A percentile compares a stretch with the other conserved stretches of the same genome.
phyloP scores from a whole-genome alignment of 1,140 invertebrate genomes.

The Heliconius melpomene region DNA sequence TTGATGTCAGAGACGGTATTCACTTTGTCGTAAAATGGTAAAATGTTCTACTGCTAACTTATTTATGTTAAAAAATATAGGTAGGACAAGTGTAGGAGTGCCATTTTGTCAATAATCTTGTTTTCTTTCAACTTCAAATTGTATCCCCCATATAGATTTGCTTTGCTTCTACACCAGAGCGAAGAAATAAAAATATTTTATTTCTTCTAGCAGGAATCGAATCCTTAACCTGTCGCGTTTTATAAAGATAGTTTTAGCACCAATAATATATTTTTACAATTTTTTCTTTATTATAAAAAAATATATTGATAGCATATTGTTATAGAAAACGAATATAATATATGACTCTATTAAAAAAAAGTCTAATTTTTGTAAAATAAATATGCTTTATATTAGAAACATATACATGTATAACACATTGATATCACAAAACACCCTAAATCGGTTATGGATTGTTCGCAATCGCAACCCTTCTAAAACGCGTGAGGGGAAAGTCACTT shows the following conservation, averaged over 20 bases:
- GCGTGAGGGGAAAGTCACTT: slow-evolving; percentile 13
- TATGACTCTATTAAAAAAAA: not conserved
- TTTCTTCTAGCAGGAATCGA: no score
- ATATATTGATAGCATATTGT: no score
- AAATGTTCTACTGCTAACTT: slow-evolving; percentile 62
- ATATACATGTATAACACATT: not conserved
- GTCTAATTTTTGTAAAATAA: not conserved
- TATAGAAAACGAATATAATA: no score
- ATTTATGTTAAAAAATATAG: slow-evolving; percentile 54
- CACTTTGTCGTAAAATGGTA: slow-evolving; percentile 75
- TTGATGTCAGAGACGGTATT: slow-evolving; percentile 76
- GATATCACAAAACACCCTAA: slow-evolving; percentile 7
- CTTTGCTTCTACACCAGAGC: no score
- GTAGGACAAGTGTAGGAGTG: slow-evolving; percentile 10
- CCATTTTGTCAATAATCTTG: not conserved
- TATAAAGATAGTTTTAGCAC: no score
- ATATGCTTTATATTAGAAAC: not conserved
- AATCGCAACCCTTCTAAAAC: slow-evolving; percentile 13
- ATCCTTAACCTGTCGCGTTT: no score
- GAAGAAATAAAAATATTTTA: no score
- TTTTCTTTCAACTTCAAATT: no score
- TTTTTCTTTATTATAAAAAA: no score
- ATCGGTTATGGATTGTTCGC: slow-evolving; percentile 8
- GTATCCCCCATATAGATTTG: no score
- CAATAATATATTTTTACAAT: no score